These are phyloP conservation scores for Nymphalis io DNA, from an alignment of 1,140 invertebrate species.

Conservation along the genomic window DNA sequence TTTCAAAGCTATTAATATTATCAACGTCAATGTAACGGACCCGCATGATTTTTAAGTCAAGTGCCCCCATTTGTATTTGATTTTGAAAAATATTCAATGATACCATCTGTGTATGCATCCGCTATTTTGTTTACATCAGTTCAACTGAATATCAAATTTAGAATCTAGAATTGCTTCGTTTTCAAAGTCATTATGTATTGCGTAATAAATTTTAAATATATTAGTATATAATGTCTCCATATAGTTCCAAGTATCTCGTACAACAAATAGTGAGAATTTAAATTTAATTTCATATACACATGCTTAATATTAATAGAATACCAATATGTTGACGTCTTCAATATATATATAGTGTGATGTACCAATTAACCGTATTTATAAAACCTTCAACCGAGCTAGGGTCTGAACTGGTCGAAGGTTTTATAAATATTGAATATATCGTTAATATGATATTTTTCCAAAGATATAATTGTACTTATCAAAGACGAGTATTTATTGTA, in stretches of 20 bases:
- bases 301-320: too few relatives aligned
- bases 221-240: background rate
- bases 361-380: too few relatives aligned
- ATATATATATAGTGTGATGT: background rate
- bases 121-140: slow-evolving; percentile 1
- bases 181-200: slow-evolving; percentile 3
- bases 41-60: slow-evolving; percentile 17
- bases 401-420: too few relatives aligned
- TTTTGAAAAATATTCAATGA: background rate
- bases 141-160: slow-evolving; percentile 5
- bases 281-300: background rate
- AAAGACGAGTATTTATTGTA: background rate
- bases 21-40: slow-evolving; percentile 35
- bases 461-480: background rate
- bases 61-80: slow-evolving; percentile 1
- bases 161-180: background rate
- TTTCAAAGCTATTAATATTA: slow-evolving; percentile 20
- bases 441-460: background rate
- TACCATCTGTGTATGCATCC: background rate
- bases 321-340: too few relatives aligned
- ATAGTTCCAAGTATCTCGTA: background rate
- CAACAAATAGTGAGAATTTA: background rate
- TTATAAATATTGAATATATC: background rate
- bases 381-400: too few relatives aligned
- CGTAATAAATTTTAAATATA: background rate